Evolutionary conservation across 2,797 vertebrate genomes (phyloP), one percentile per base, ranked within the genome.

Genomic region (Gymnothorax javanicus): DNA sequence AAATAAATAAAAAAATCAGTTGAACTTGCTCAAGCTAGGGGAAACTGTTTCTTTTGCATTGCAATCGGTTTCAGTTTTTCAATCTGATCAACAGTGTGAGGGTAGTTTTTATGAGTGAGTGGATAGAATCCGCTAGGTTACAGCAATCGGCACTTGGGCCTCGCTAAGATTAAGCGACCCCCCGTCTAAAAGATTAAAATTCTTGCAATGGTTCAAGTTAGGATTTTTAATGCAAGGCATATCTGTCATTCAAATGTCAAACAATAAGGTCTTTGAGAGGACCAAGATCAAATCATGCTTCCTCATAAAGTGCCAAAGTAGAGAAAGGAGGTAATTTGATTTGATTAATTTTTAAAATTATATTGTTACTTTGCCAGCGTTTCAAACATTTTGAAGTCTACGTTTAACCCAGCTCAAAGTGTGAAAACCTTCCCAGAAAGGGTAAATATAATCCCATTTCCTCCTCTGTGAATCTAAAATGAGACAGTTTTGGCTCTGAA

Each of bases 101-200:
- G 17, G 27, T 43, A 20, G 23, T 4, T 11, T 50, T 86, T 12
- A 23, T 52, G 71, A 77, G 15, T 58, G 23, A 54, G 54, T 17
- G 67, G 57, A 75, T 67, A 79, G 84, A 25, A 81, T 85, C 57
- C 52, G n/a, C 69, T 9, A 77, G 43, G 84, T 43, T 54, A 85
- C 83, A 82, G 69, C 56, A 27, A 67, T 64, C 59, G 13, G 82
- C 86, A 71, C 86, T 75, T 82, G 87, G 82, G 71, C 83, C 56
- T 82, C 12, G 17, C 11, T 60, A 67, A 27, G 33, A 84, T 79
- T 79, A 54, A 79, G 75, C 52, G 17, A 43, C 17, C 50, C 75
- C 27, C 77, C 17, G 20, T n/a, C 50, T 3, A n/a, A 77, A 54
- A 81, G 77, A 81, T 81, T 81, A 81, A 81, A 81, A 81, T 81